These are phyloP conservation scores for Archivesica marissinica DNA, from an alignment of 1,140 invertebrate species.

Conservation along the genomic window DNA sequence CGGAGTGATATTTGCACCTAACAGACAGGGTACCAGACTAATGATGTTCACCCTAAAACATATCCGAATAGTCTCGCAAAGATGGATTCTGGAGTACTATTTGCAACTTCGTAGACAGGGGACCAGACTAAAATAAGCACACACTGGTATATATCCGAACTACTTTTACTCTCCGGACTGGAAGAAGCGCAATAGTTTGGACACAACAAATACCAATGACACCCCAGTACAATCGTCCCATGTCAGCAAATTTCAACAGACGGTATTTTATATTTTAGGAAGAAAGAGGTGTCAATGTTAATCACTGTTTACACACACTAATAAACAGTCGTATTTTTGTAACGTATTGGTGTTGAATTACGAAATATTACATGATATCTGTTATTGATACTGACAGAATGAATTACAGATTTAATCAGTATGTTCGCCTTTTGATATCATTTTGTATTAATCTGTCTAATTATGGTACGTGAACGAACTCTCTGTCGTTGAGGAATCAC, in stretches of 20 bases:
- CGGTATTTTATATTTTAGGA: slow-evolving; percentile 7
- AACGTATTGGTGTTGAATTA: slow-evolving; percentile 32
- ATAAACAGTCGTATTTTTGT: slow-evolving; percentile 16
- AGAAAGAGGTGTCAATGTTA: slow-evolving; percentile 18
- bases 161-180: too few species aligned
- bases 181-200: too few species aligned
- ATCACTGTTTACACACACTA: slow-evolving; percentile 40
- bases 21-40: too few species aligned
- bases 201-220: too few species aligned
- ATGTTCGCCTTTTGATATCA: slow-evolving; percentile 53
- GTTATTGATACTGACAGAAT: slow-evolving; percentile 50
- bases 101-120: too few species aligned
- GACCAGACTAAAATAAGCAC: too few species aligned
- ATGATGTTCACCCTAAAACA: too few species aligned
- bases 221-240: too few species aligned
- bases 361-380: slow-evolving; percentile 48
- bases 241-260: slow-evolving; percentile 26
- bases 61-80: too few species aligned
- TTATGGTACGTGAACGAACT: slow-evolving; percentile 20
- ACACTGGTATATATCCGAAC: too few species aligned
- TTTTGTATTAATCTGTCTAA: slow-evolving; percentile 57
- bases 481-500: slow-evolving; percentile 40
- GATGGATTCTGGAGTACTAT: too few species aligned
- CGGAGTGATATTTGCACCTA: too few species aligned
- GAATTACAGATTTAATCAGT: slow-evolving; percentile 54